A percentile compares a stretch with the other conserved stretches of the same genome.
These are phyloP conservation scores for Lepas anatifera DNA, from an alignment of 2,888 invertebrate genomes.

Conservation along the genomic window DNA sequence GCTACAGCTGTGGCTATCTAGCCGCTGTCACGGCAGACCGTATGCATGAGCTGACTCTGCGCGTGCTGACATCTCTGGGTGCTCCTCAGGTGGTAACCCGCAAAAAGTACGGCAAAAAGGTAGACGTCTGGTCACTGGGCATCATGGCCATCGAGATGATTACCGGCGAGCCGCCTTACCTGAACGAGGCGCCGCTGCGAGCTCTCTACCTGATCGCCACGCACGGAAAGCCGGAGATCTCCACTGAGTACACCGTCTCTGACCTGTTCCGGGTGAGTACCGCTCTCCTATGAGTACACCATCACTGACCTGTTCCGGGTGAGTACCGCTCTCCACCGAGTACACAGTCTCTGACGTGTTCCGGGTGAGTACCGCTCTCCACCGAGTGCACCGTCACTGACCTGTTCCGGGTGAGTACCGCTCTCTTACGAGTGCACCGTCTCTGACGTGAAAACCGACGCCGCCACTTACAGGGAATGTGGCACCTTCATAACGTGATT, in stretches of 20 bases:
- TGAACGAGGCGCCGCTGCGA: slow-evolving; percentile 82
- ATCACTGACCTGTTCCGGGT: slow-evolving; percentile 53
- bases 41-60: too few species aligned
- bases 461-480: too few species aligned
- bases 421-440: too few species aligned
- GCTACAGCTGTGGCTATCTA: too few species aligned
- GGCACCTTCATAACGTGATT: too few species aligned
- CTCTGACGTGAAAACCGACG: too few species aligned
- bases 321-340: slow-evolving; percentile 30
- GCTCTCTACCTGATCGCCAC: slow-evolving; percentile 92
- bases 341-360: too few species aligned
- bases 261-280: slow-evolving; percentile 42
- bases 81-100: slow-evolving; percentile 1
- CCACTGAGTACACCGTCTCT: slow-evolving; percentile 56
- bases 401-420: slow-evolving; percentile 40
- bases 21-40: too few species aligned
- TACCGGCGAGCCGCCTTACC: slow-evolving; percentile 92
- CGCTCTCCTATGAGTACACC: slow-evolving; percentile 54
- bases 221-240: slow-evolving; percentile 83
- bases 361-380: slow-evolving; percentile 53
- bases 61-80: too few species aligned
- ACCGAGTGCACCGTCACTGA: slow-evolving; percentile 55
- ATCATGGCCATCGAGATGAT: slow-evolving; percentile 98
- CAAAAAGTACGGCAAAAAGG: slow-evolving; percentile 50
- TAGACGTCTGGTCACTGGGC: slow-evolving; percentile 91